Evolutionary conservation across 2,888 invertebrate genomes (phyloP).

Genomic region (Drosophila demipolita): DNA sequence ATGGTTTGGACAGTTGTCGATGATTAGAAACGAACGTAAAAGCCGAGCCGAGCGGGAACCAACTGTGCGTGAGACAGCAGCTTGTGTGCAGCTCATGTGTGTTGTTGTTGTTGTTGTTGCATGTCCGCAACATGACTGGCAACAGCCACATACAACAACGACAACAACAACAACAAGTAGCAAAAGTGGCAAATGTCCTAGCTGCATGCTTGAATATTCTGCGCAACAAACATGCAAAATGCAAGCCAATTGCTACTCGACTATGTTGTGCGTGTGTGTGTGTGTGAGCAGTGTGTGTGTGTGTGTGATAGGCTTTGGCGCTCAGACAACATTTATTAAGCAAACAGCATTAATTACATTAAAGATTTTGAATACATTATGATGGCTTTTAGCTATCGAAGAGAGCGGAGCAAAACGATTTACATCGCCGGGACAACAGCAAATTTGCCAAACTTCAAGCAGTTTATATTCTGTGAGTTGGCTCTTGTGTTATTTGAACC

Average conservation of each 20-base stretch:
- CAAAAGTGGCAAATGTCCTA: conserved; percentile 43
- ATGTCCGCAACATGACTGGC: conserved; percentile 66
- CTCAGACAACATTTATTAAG: conserved; percentile 71
- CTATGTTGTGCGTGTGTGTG: conserved; percentile 3
- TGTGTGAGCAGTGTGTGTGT: not conserved
- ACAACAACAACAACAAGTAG: conserved; percentile 12
- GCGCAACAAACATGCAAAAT: conserved; percentile 39
- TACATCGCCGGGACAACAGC: conserved; percentile 22
- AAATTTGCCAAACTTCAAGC: not conserved
- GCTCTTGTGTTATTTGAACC: conserved; percentile 48
- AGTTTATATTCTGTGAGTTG: not conserved
- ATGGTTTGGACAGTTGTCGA: conserved; percentile 74
- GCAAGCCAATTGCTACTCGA: conserved; percentile 12
- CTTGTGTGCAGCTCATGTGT: conserved; percentile 27
- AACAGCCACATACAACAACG: conserved; percentile 37
- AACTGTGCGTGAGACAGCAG: conserved; percentile 55
- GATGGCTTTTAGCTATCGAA: conserved; percentile 31
- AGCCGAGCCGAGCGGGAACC: conserved; percentile 25
- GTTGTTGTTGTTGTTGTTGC: conserved; percentile 45
- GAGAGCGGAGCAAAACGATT: conserved; percentile 31
- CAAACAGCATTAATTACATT: conserved; percentile 81
- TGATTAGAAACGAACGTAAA: conserved; percentile 70
- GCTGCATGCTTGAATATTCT: conserved; percentile 53
- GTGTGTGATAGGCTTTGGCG: conserved; percentile 21
- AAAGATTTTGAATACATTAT: conserved; percentile 78